phyloP scores from a whole-genome alignment of 2,113 vertebrate genomes.

The Grantiella picta region DNA sequence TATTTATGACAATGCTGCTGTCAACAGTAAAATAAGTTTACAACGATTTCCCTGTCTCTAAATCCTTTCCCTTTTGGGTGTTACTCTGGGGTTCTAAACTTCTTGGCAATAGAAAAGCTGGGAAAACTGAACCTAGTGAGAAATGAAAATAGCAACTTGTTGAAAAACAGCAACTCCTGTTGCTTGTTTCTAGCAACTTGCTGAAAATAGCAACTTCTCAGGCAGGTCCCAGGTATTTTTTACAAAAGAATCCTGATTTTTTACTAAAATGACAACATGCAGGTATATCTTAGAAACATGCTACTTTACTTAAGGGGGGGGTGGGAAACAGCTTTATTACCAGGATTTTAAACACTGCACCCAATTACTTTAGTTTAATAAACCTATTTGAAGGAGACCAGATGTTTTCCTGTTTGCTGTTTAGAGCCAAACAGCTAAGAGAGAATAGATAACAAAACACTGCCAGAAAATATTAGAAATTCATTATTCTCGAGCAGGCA shows the following conservation, averaged over 20 bases:
- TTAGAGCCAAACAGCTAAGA: not conserved
- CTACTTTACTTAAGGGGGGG: not conserved
- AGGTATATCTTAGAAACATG: not conserved
- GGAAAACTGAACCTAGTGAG: not conserved
- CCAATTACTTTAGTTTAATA: not conserved
- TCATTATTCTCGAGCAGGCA: not conserved
- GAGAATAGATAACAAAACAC: not conserved
- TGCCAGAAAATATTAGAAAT: not conserved
- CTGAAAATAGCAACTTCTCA: not conserved
- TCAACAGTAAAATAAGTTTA: slow-evolving; percentile 58
- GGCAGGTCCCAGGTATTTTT: not conserved
- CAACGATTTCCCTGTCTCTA: slow-evolving; percentile 31
- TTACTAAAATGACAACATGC: not conserved
- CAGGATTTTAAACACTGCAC: not conserved
- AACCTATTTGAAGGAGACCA: not conserved
- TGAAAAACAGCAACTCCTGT: not conserved
- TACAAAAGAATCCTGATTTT: not conserved
- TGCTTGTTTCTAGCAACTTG: not conserved
- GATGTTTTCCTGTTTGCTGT: slow-evolving; percentile 11
- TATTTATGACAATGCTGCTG: slow-evolving; percentile 57
- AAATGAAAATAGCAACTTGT: not conserved
- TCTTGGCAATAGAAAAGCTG: not conserved
- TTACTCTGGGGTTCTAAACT: not conserved
- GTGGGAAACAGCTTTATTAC: not conserved
- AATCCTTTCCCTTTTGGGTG: slow-evolving; percentile 53